Evolutionary conservation across 1,140 invertebrate species (phyloP).

Genomic region (Drosophila bocki): DNA sequence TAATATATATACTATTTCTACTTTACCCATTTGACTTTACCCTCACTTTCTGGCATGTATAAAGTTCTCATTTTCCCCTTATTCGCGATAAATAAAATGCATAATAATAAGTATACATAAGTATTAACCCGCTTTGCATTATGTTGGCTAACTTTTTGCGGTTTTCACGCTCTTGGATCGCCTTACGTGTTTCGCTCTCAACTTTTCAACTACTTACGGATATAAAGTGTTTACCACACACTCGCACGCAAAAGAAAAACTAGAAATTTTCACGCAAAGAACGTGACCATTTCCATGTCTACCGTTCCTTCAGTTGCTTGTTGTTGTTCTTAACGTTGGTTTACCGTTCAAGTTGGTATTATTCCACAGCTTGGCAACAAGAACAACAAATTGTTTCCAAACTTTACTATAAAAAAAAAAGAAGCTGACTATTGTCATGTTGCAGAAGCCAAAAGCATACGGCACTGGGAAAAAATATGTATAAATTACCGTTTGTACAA

Average conservation of each 20-base stretch:
- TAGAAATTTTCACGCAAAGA: slow-evolving; percentile 41
- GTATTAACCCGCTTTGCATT: slow-evolving; percentile 16
- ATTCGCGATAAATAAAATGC: neutral
- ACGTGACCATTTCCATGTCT: slow-evolving; percentile 69
- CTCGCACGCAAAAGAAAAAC: slow-evolving; percentile 22
- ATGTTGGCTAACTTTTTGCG: slow-evolving; percentile 15
- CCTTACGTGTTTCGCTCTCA: slow-evolving; percentile 11
- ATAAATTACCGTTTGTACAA: accelerated
- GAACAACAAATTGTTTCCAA: slow-evolving; percentile 40
- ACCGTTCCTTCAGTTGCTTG: slow-evolving; percentile 10
- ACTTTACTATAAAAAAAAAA: slow-evolving; percentile 8
- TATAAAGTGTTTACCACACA: slow-evolving; percentile 42
- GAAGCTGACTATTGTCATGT: slow-evolving; percentile 20
- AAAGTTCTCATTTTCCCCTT: neutral
- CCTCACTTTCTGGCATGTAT: neutral
- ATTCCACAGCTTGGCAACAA: slow-evolving; percentile 26
- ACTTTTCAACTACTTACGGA: slow-evolving; percentile 42
- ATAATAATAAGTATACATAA: slow-evolving; percentile 1
- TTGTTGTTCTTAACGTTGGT: slow-evolving; percentile 24
- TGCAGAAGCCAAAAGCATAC: slow-evolving; percentile 3
- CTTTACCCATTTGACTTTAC: neutral
- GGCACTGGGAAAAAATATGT: neutral
- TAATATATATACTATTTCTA: too few species aligned
- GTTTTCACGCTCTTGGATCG: slow-evolving; percentile 17
- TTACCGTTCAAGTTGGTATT: slow-evolving; percentile 47